Conservation (phyloP, 53 echinoderm and acorn worm genomes). For the Luidia sarsii region DNA sequence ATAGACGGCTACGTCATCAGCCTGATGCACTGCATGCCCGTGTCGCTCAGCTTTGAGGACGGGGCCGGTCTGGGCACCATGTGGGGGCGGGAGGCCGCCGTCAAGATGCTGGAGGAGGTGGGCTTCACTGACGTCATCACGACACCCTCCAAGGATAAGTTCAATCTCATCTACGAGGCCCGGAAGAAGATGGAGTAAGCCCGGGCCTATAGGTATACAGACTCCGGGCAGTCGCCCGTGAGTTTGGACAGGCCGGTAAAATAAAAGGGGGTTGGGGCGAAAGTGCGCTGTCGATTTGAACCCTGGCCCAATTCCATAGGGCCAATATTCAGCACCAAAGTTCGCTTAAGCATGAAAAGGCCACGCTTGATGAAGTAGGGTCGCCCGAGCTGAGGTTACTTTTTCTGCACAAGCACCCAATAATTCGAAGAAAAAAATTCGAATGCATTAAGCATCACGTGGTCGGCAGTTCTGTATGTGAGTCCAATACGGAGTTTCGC, state of each 20-base stretch:
- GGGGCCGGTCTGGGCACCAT: constrained; percentile 96
- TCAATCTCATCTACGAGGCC: constrained; percentile 83
- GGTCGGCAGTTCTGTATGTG: too few relatives aligned
- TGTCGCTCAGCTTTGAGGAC: constrained; percentile 84
- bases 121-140: constrained; percentile 90
- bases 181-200: constrained; percentile 79
- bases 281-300: too few relatives aligned
- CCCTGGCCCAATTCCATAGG: too few relatives aligned
- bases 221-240: background rate
- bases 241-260: background rate
- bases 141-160: constrained; percentile 89
- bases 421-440: too few relatives aligned
- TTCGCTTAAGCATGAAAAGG: too few relatives aligned
- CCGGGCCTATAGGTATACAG: background rate
- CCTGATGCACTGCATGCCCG: constrained; percentile 98
- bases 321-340: too few relatives aligned
- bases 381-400: too few relatives aligned
- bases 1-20: constrained; percentile 98
- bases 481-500: too few relatives aligned
- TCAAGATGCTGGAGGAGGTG: constrained; percentile 75
- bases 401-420: too few relatives aligned
- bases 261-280: too few relatives aligned
- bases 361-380: too few relatives aligned
- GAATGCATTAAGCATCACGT: too few relatives aligned
- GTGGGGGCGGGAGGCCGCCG: constrained; percentile 95